Conservation (phyloP, 2,888 invertebrate species). For the Dugesia japonica region DNA sequence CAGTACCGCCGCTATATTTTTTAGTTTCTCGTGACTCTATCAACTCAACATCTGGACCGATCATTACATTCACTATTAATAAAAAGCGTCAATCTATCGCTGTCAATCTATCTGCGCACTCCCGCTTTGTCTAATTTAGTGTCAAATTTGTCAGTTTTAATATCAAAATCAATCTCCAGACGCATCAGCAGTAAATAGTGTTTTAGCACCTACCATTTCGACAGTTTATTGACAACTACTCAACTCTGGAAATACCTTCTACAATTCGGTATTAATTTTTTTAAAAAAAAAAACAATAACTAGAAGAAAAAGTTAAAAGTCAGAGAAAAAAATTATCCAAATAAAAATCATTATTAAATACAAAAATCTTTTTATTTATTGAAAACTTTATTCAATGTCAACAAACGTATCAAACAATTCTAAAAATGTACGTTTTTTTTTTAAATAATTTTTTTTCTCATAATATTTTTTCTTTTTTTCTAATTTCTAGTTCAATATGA, state of each 20-base stretch:
- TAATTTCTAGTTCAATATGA: background rate
- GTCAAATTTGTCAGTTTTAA: conserved; percentile 20
- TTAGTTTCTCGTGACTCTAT: conserved; percentile 11
- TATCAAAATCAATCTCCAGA: conserved; percentile 20
- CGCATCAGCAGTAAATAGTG: conserved; percentile 20
- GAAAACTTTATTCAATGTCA: too few species aligned
- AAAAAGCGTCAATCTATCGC: conserved; percentile 20
- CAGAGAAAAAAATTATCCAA: too few species aligned
- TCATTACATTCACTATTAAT: conserved; percentile 16
- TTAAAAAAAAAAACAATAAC: background rate
- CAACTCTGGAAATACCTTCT: background rate
- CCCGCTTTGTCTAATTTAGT: conserved; percentile 20
- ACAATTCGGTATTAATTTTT: background rate
- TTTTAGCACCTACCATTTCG: conserved; percentile 8
- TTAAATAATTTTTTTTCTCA: background rate
- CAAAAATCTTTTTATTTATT: too few species aligned
- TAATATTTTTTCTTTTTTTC: background rate
- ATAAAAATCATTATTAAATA: too few species aligned
- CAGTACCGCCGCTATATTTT: conserved; percentile 17
- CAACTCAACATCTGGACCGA: conserved; percentile 20
- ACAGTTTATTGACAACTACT: conserved; percentile 13
- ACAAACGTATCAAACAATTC: conserved; percentile 20
- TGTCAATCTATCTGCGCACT: conserved; percentile 20
- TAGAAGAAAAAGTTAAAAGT: background rate
- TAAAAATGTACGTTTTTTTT: background rate